These are phyloP conservation scores for Phyllotreta striolata DNA, from an alignment of 2,888 invertebrate species.

Conservation along the genomic window DNA sequence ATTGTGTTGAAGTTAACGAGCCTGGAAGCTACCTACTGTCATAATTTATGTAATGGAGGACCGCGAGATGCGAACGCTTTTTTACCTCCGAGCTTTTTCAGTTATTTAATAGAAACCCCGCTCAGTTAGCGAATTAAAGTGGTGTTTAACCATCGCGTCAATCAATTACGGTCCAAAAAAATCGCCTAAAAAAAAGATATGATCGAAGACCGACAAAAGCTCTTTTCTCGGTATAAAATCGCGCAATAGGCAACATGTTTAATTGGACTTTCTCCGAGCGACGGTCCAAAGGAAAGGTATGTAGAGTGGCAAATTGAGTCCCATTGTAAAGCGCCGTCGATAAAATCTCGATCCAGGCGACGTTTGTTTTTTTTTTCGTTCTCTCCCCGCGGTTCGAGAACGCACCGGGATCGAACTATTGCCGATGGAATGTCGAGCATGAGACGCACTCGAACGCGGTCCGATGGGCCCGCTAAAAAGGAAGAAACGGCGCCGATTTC, in stretches of 20 bases:
- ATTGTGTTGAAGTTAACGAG: slow-evolving; percentile 37
- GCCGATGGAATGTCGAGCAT: slow-evolving; percentile 48
- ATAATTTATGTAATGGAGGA: slow-evolving; percentile 30
- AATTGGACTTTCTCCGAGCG: background rate
- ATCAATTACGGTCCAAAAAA: no score
- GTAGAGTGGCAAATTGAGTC: slow-evolving; percentile 35
- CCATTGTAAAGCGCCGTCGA: slow-evolving; percentile 30
- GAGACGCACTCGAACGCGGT: slow-evolving; percentile 47
- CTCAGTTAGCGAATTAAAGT: no score
- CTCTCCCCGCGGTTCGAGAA: no score
- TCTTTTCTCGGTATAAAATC: no score
- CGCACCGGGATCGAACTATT: slow-evolving; percentile 31
- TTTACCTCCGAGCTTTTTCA: no score
- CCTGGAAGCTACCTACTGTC: slow-evolving; percentile 34
- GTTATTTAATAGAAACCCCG: no score
- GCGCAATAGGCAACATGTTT: no score
- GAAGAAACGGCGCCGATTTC: slow-evolving; percentile 51
- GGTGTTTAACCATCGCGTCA: no score
- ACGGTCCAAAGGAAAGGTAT: slow-evolving; percentile 25
- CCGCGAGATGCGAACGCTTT: slow-evolving; percentile 1
- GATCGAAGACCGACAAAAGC: no score
- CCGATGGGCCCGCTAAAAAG: slow-evolving; percentile 46
- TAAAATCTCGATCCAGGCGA: slow-evolving; percentile 32
- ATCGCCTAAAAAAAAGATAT: no score
- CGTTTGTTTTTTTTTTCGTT: slow-evolving; percentile 30